A percentile compares a stretch with the other conserved stretches of the same genome.
Conservation (phyloP, 2,113 vertebrate genomes). For the Chaetodon auriga region DNA sequence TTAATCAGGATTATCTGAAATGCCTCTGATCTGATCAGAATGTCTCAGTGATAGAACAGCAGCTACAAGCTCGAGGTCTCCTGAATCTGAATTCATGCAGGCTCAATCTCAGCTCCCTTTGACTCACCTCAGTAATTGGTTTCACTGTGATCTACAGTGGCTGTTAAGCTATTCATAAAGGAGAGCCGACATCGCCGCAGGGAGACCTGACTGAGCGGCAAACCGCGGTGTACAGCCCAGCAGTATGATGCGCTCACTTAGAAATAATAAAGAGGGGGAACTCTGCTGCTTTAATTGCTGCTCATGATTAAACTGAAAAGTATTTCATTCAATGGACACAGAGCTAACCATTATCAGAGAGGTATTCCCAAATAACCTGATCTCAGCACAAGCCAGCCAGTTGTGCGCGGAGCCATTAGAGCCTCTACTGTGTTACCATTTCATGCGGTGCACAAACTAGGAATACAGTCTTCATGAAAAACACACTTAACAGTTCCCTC, state of each 20-base stretch:
- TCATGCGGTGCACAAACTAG: slow-evolving; percentile 3
- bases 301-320: slow-evolving; percentile 48
- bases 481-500: not conserved
- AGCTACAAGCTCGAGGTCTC: slow-evolving; percentile 39
- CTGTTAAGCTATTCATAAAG: slow-evolving; percentile 76
- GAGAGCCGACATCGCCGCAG: slow-evolving; percentile 53
- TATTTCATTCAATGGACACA: slow-evolving; percentile 37
- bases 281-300: slow-evolving; percentile 42
- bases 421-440: not conserved
- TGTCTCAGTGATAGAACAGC: slow-evolving; percentile 29
- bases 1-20: slow-evolving; percentile 56
- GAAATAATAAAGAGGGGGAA: slow-evolving; percentile 51
- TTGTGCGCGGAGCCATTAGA: slow-evolving; percentile 22
- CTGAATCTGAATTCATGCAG: slow-evolving; percentile 50
- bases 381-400: slow-evolving; percentile 29
- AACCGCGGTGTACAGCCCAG: slow-evolving; percentile 34
- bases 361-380: slow-evolving; percentile 41
- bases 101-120: slow-evolving; percentile 63
- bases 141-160: slow-evolving; percentile 73
- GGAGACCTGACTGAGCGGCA: slow-evolving; percentile 56
- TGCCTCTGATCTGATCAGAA: slow-evolving; percentile 42
- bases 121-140: slow-evolving; percentile 77
- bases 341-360: slow-evolving; percentile 25
- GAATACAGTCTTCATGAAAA: slow-evolving; percentile 21
- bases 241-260: slow-evolving; percentile 48